A percentile compares a stretch with the other conserved stretches of the same genome.
Conservation (phyloP, 1,140 invertebrate genomes). For the Bicyclus anynana region DNA sequence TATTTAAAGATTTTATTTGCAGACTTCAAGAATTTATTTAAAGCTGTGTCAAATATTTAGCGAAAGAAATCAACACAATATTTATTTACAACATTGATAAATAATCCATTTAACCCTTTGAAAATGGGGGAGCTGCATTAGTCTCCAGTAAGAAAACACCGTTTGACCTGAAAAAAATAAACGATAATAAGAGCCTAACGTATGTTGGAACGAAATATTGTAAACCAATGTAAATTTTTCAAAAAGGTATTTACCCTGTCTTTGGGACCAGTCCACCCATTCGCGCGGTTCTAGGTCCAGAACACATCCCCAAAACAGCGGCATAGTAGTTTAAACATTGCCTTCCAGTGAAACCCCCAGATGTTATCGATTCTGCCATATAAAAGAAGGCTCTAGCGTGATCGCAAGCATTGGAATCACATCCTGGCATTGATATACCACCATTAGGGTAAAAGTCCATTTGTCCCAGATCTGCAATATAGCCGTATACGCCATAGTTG, state of each 20-base stretch:
- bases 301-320: conserved; percentile 35
- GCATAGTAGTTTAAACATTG: conserved; percentile 42
- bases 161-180: conserved; percentile 30
- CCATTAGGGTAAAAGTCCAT: conserved; percentile 84
- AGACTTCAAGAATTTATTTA: neutral
- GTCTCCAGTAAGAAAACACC: conserved; percentile 68
- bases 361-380: conserved; percentile 46
- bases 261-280: conserved; percentile 54
- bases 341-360: conserved; percentile 47
- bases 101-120: conserved; percentile 32
- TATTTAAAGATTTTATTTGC: neutral
- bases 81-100: neutral
- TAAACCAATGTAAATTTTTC: neutral
- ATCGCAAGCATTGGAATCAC: conserved; percentile 61
- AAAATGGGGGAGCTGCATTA: conserved; percentile 58
- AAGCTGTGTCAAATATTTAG: neutral
- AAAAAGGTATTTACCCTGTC: conserved; percentile 32
- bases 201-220: neutral
- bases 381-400: conserved; percentile 47
- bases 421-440: conserved; percentile 81
- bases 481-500: conserved; percentile 72
- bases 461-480: conserved; percentile 73
- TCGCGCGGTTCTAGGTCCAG: conserved; percentile 31
- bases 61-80: neutral
- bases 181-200: neutral